Evolutionary conservation across 2,113 vertebrate genomes (phyloP).

Genomic region (Psammodynastes pulverulentus): DNA sequence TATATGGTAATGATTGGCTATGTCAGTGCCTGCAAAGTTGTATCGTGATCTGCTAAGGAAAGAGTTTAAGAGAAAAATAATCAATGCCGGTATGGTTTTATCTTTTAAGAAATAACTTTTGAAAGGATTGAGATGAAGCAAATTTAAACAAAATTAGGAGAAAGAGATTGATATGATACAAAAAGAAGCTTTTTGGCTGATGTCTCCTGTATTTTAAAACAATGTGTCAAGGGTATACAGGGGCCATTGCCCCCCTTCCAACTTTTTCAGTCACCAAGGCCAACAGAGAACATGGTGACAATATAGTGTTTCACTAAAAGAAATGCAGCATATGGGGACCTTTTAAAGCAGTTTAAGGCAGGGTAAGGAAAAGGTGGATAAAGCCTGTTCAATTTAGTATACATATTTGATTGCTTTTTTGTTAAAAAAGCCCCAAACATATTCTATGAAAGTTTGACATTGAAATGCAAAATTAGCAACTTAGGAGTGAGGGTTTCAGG

Average conservation of each 20-base stretch:
- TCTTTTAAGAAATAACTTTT: neutral
- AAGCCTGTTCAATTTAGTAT: neutral
- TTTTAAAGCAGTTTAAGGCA: neutral
- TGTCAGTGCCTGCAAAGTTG: neutral
- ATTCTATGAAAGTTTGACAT: neutral
- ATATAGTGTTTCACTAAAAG: neutral
- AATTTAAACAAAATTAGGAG: neutral
- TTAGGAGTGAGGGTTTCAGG: neutral
- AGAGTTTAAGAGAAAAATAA: neutral
- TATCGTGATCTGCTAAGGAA: neutral
- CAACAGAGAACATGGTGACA: neutral
- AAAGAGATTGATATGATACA: neutral
- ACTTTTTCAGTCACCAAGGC: neutral
- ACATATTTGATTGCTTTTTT: neutral
- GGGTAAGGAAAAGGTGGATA: neutral
- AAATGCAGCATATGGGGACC: neutral
- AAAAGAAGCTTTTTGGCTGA: neutral
- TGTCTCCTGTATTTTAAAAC: neutral
- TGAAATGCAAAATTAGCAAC: neutral
- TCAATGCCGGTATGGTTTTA: neutral
- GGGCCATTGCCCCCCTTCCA: neutral
- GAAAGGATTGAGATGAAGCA: neutral
- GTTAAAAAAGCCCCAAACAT: neutral
- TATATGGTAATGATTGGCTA: neutral
- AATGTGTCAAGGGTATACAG: neutral